These are phyloP conservation scores for Lamproptera curius DNA, from an alignment of 2,888 invertebrate species.

Conservation along the genomic window DNA sequence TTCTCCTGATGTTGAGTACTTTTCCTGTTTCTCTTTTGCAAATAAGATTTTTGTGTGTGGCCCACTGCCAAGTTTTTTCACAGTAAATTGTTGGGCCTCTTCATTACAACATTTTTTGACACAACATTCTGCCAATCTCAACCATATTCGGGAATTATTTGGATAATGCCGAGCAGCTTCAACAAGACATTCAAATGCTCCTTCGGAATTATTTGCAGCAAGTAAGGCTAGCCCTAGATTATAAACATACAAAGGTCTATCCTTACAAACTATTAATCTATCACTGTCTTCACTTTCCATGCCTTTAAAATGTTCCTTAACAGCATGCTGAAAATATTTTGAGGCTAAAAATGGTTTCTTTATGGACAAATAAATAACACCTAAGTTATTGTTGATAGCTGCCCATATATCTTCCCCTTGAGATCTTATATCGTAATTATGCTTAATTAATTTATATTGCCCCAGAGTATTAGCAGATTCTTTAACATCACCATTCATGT, in stretches of 20 bases:
- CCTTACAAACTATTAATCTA: slow-evolving; percentile 58
- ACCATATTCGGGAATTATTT: slow-evolving; percentile 93
- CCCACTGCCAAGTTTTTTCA: slow-evolving; percentile 67
- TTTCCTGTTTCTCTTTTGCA: slow-evolving; percentile 59
- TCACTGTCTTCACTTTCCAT: slow-evolving; percentile 65
- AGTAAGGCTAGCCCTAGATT: slow-evolving; percentile 91
- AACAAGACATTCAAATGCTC: slow-evolving; percentile 94
- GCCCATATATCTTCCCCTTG: slow-evolving; percentile 74
- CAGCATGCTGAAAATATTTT: slow-evolving; percentile 87
- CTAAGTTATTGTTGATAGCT: slow-evolving; percentile 87
- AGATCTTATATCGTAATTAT: slow-evolving; percentile 57
- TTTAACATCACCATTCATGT: slow-evolving; percentile 61
- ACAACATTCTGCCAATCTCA: slow-evolving; percentile 95
- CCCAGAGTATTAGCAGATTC: slow-evolving; percentile 60
- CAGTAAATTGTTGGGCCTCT: slow-evolving; percentile 62
- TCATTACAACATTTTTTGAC: slow-evolving; percentile 83
- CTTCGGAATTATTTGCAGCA: slow-evolving; percentile 86
- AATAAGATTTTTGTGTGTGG: slow-evolving; percentile 62
- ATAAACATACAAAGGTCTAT: slow-evolving; percentile 83
- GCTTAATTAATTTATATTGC: slow-evolving; percentile 55
- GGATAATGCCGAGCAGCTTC: slow-evolving; percentile 91
- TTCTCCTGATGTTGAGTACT: slow-evolving; percentile 75
- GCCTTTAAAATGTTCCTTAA: slow-evolving; percentile 82
- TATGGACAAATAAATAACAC: slow-evolving; percentile 87
- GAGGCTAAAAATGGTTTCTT: slow-evolving; percentile 89